Conservation (phyloP, 2,113 vertebrate species). For the Gnathonemus longibarbis region DNA sequence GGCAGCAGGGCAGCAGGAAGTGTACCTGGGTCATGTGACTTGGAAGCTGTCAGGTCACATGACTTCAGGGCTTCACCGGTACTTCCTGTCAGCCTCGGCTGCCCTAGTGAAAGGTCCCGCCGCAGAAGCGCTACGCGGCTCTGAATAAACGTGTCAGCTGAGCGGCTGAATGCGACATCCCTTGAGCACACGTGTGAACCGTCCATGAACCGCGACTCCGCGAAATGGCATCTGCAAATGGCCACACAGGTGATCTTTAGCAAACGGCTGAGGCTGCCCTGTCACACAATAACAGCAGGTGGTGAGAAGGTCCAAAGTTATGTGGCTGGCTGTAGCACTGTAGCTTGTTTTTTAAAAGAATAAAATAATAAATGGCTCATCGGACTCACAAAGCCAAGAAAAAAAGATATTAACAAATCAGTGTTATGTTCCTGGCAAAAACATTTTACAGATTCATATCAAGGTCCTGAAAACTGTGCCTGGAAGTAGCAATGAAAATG, state of each 20-base stretch:
- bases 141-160: background rate
- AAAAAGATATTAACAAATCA: background rate
- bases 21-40: background rate
- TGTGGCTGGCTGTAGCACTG: background rate
- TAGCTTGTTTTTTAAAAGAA: background rate
- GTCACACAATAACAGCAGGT: background rate
- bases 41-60: background rate
- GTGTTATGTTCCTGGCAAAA: constrained; percentile 5
- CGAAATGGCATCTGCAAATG: background rate
- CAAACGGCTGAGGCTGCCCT: background rate
- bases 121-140: background rate
- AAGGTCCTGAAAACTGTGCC: background rate
- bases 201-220: background rate
- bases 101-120: background rate
- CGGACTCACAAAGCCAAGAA: background rate
- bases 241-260: background rate
- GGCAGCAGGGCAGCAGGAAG: background rate
- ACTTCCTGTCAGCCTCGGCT: background rate
- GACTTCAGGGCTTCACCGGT: background rate
- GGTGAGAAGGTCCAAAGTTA: background rate
- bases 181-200: background rate
- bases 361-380: background rate
- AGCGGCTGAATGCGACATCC: background rate
- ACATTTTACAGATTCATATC: background rate
- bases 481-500: background rate